Evolutionary conservation across 2,113 vertebrate genomes (phyloP), one percentile per base, ranked within the genome.

Genomic region (Alaudala cheleensis): DNA sequence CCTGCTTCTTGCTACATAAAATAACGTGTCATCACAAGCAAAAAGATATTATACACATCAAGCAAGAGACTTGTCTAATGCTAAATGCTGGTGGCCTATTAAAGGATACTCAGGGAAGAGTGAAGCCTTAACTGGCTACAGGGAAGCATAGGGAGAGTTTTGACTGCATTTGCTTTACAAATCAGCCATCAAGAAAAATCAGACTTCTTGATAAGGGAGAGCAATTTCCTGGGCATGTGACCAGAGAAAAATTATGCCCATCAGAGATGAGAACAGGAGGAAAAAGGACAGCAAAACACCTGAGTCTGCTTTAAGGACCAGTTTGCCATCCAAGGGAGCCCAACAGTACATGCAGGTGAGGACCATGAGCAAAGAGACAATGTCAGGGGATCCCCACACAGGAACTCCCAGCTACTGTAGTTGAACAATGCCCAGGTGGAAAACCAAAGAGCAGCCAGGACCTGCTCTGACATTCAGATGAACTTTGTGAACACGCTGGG

Each of bases 171-270:
- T 83, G 12, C 29, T 86, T 58, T 60, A 56, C 51, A 42, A 67
- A 67, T 69, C 25, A 29, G 40, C 37, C 61, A 60, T 60, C 34
- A 76, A 42, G 49, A 67, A 79, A 92, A 85, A 82, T 71, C 15
- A 64, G 29, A 3, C 12, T 72, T 56, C 20, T 57, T 72, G 24
- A 40, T 56, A 44, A 60, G 23, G 24, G 25, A 93, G 9, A 56
- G 22, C 22, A 34, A n/a, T 60, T 77, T 57, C 53, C 33, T 10
- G 1, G 20, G 23, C 51, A 44, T 0, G 0, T 8, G 29, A 69
- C 10, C 2, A 3, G 25, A 49, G 22, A 42, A 61, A 11, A 82
- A 2, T 7, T 9, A 44, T 45, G 22, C 9, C 62, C 20, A 42
- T 76, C 22, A 37, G 50, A 92, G 28, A 61, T 21, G 17, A 82